Evolutionary conservation across 64 coral and sea anemone species (phyloP).

Genomic region (Stichodactyla helianthus): DNA sequence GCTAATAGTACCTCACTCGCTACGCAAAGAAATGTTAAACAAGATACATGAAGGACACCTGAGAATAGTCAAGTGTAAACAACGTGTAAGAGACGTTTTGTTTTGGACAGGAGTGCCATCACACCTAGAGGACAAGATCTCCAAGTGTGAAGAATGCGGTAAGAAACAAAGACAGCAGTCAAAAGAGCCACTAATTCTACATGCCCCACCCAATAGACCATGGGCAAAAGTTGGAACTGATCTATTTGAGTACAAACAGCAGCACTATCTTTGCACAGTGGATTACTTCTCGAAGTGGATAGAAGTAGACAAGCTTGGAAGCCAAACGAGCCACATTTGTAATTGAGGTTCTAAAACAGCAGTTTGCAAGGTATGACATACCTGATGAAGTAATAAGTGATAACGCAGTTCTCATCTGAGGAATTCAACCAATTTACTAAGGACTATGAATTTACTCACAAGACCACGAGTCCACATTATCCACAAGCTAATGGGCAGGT

Average conservation of each 20-base stretch:
- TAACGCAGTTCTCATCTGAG: constrained; percentile 16
- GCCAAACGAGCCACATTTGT: constrained; percentile 10
- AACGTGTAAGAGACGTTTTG: constrained; percentile 36
- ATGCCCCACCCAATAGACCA: background rate
- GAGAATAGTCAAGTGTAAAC: constrained; percentile 52
- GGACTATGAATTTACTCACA: constrained; percentile 42
- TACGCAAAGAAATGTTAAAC: background rate
- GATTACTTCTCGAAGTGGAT: constrained; percentile 57
- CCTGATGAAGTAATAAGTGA: constrained; percentile 10
- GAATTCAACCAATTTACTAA: constrained; percentile 38
- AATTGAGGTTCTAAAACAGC: constrained; percentile 37
- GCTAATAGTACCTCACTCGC: constrained; percentile 30
- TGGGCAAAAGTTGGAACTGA: too few relatives aligned
- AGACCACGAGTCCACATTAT: background rate
- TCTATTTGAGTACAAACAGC: too few relatives aligned
- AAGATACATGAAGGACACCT: constrained; percentile 25
- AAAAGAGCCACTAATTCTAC: constrained; percentile 32
- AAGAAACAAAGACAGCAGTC: constrained; percentile 30
- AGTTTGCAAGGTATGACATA: background rate
- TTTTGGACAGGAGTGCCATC: constrained; percentile 35
- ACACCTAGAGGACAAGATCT: too few relatives aligned
- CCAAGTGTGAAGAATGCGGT: background rate
- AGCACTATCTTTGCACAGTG: constrained; percentile 23
- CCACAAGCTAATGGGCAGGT: constrained; percentile 21
- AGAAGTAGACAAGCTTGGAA: constrained; percentile 35